These are phyloP conservation scores for Artibeus lituratus DNA, from an alignment of 2,797 vertebrate species.

Conservation along the genomic window DNA sequence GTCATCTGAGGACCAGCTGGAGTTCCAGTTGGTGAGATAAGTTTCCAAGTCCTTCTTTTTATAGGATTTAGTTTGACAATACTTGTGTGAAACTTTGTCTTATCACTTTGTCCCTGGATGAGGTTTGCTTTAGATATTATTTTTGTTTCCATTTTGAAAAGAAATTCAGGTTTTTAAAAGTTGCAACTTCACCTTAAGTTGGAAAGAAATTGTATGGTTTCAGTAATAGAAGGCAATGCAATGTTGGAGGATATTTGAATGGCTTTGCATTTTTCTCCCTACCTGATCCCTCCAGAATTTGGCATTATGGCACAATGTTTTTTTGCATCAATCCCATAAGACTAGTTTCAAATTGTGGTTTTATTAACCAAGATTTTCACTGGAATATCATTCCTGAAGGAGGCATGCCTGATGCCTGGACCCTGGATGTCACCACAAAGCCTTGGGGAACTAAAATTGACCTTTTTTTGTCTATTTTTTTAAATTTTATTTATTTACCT, in stretches of 20 bases:
- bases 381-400: neutral
- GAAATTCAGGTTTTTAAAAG: neutral
- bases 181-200: neutral
- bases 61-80: neutral
- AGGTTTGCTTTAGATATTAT: neutral
- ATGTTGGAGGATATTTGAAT: neutral
- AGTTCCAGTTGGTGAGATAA: neutral
- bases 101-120: no score
- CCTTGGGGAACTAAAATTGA: neutral
- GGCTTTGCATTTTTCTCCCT: neutral
- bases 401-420: neutral
- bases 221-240: no score
- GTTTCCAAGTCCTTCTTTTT: neutral
- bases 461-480: no score
- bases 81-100: neutral
- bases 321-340: neutral
- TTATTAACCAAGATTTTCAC: neutral
- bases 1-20: neutral
- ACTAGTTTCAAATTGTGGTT: neutral
- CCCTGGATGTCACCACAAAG: neutral
- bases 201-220: neutral
- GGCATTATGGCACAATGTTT: neutral
- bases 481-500: no score
- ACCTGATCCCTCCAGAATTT: neutral
- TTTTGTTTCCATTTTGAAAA: neutral